These are phyloP conservation scores for Ceratosolen fusciceps DNA, from an alignment of 1,140 invertebrate genomes.

Conservation along the genomic window DNA sequence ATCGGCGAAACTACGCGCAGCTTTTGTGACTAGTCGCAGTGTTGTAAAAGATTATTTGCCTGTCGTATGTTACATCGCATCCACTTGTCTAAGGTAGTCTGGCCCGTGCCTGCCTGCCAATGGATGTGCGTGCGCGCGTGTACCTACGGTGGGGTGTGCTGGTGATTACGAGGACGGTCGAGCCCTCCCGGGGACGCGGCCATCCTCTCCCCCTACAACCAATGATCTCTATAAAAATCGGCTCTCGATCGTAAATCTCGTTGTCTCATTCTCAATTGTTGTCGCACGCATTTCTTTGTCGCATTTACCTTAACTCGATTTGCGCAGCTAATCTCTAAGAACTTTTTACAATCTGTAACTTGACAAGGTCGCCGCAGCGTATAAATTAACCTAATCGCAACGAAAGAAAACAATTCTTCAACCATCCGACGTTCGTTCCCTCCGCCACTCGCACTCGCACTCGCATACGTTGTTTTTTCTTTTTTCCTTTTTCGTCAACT, in stretches of 20 bases:
- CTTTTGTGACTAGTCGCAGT: constrained; percentile 50
- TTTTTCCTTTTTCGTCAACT: constrained; percentile 39
- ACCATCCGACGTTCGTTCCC: constrained; percentile 32
- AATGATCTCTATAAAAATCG: too few species aligned
- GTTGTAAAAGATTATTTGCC: neutral
- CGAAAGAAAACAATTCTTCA: constrained; percentile 33
- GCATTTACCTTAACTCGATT: too few species aligned
- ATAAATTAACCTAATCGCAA: constrained; percentile 50
- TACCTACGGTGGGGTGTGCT: constrained; percentile 35
- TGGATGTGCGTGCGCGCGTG: constrained; percentile 33
- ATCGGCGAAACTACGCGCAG: constrained; percentile 48
- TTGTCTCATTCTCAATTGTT: constrained; percentile 52
- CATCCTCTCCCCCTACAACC: too few species aligned
- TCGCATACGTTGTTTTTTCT: neutral
- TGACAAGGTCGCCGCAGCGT: constrained; percentile 44
- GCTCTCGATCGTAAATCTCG: constrained; percentile 57
- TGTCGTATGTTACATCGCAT: constrained; percentile 40
- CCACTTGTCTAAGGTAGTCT: constrained; percentile 43
- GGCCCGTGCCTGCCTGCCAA: constrained; percentile 13
- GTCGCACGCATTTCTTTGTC: constrained; percentile 30
- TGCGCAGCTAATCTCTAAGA: constrained; percentile 47
- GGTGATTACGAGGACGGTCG: too few species aligned
- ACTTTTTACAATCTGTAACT: constrained; percentile 51
- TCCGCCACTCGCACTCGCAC: constrained; percentile 20
- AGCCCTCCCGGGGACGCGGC: too few species aligned